These are phyloP conservation scores for Hymenopus coronatus DNA, from an alignment of 2,888 invertebrate species.

Conservation along the genomic window DNA sequence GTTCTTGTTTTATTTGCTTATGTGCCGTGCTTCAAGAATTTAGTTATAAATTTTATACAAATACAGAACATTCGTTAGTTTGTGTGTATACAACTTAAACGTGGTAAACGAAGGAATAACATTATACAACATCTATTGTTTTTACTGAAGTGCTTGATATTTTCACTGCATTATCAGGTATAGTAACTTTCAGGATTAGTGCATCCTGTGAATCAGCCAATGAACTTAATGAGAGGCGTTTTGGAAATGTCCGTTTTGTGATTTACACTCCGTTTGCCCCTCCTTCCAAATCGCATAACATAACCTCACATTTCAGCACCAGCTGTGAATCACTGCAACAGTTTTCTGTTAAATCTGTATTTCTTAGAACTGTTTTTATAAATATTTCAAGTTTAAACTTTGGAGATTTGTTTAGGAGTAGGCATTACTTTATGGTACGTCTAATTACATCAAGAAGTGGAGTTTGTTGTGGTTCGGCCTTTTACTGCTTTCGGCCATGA, in stretches of 20 bases:
- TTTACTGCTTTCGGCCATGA: constrained; percentile 23
- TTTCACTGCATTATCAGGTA: no score
- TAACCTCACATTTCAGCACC: background rate
- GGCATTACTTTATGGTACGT: background rate
- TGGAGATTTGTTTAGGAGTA: background rate
- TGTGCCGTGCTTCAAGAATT: background rate
- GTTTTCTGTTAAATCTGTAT: background rate
- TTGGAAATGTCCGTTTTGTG: background rate
- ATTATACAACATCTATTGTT: background rate
- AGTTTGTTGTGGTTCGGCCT: constrained; percentile 23
- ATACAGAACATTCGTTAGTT: background rate
- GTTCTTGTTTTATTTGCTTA: background rate
- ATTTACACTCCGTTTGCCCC: background rate
- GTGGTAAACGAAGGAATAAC: background rate
- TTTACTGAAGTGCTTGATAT: no score
- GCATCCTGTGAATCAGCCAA: no score
- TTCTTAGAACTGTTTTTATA: background rate
- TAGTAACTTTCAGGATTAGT: no score
- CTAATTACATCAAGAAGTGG: background rate
- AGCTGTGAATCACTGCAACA: background rate
- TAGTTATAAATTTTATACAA: background rate
- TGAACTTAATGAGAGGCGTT: background rate
- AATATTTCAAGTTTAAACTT: background rate
- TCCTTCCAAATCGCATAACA: background rate
- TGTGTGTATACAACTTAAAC: background rate